Evolutionary conservation across 2,888 invertebrate species (phyloP).

Genomic region (Odontocolon sp.): DNA sequence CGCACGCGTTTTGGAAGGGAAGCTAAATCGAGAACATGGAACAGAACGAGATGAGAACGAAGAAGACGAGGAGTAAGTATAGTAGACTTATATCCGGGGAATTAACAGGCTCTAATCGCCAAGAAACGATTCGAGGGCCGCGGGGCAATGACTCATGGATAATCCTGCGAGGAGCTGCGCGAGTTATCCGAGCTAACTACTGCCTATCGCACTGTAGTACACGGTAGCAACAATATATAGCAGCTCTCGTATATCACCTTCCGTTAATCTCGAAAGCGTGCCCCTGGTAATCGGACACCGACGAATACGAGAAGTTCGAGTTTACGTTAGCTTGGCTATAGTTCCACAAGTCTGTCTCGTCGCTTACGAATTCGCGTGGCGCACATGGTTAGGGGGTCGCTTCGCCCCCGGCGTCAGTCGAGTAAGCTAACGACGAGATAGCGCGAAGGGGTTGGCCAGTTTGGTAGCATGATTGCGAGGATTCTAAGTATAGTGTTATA

Average conservation of each 20-base stretch:
- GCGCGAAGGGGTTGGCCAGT: background rate
- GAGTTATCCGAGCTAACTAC: slow-evolving; percentile 28
- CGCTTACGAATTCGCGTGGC: slow-evolving; percentile 46
- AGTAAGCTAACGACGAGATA: slow-evolving; percentile 15
- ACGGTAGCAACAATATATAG: slow-evolving; percentile 29
- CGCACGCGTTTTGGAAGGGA: background rate
- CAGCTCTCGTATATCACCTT: slow-evolving; percentile 49
- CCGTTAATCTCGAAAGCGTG: slow-evolving; percentile 56
- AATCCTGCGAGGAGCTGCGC: slow-evolving; percentile 51
- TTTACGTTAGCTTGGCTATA: slow-evolving; percentile 38
- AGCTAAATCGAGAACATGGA: slow-evolving; percentile 8
- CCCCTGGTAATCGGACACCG: slow-evolving; percentile 56
- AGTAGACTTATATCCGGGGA: slow-evolving; percentile 47
- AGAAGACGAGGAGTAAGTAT: slow-evolving; percentile 31
- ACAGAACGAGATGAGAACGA: slow-evolving; percentile 32
- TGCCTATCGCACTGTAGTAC: slow-evolving; percentile 2
- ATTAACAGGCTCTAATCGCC: slow-evolving; percentile 47
- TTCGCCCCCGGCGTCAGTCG: slow-evolving; percentile 13
- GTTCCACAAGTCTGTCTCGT: slow-evolving; percentile 7
- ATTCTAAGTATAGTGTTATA: background rate
- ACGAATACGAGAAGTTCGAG: slow-evolving; percentile 58
- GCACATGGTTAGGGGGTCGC: slow-evolving; percentile 29
- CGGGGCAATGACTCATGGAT: slow-evolving; percentile 55
- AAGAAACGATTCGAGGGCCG: slow-evolving; percentile 42
- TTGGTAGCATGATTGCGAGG: background rate